Percentiles rank a stretch among this genome's conserved stretches.
These are phyloP conservation scores for Gadus chalcogrammus DNA, from an alignment of 2,113 vertebrate genomes.

Conservation along the genomic window DNA sequence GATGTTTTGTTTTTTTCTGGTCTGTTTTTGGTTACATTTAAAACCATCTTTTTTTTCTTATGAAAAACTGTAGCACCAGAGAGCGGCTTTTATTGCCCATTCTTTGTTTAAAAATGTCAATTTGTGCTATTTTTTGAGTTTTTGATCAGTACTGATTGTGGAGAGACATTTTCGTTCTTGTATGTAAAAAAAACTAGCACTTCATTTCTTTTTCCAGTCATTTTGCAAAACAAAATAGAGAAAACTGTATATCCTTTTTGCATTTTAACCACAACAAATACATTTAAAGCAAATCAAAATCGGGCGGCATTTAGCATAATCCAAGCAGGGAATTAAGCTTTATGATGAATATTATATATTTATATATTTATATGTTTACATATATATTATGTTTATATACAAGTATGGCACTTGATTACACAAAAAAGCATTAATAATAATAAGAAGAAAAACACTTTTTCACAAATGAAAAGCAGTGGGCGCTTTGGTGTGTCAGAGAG, in stretches of 20 bases:
- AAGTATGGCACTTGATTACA: conserved; percentile 85
- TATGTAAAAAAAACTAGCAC: conserved; percentile 67
- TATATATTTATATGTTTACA: conserved; percentile 71
- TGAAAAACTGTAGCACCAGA: conserved; percentile 78
- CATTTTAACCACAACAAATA: conserved; percentile 74
- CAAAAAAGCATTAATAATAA: conserved; percentile 59
- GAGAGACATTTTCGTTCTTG: conserved; percentile 51
- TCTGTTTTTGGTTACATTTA: conserved; percentile 65
- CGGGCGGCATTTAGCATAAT: conserved; percentile 73
- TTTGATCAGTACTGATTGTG: conserved; percentile 53
- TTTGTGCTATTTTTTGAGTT: conserved; percentile 70
- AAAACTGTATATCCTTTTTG: conserved; percentile 51
- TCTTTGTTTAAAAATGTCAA: conserved; percentile 67
- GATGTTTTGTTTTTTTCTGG: conserved; percentile 52
- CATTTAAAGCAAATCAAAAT: conserved; percentile 67
- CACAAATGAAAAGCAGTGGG: conserved; percentile 76
- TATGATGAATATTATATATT: conserved; percentile 73
- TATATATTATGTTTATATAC: conserved; percentile 75
- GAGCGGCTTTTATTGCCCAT: conserved; percentile 70
- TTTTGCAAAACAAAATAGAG: conserved; percentile 62
- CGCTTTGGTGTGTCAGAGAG: conserved; percentile 78
- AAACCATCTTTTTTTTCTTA: conserved; percentile 56
- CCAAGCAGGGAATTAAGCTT: conserved; percentile 77
- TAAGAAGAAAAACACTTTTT: conserved; percentile 48
- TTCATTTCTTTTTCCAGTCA: conserved; percentile 62